Percentiles rank a stretch among this genome's conserved stretches.
These are phyloP conservation scores for Peromyscus polionotus DNA, from an alignment of 2,113 vertebrate species.

Conservation along the genomic window DNA sequence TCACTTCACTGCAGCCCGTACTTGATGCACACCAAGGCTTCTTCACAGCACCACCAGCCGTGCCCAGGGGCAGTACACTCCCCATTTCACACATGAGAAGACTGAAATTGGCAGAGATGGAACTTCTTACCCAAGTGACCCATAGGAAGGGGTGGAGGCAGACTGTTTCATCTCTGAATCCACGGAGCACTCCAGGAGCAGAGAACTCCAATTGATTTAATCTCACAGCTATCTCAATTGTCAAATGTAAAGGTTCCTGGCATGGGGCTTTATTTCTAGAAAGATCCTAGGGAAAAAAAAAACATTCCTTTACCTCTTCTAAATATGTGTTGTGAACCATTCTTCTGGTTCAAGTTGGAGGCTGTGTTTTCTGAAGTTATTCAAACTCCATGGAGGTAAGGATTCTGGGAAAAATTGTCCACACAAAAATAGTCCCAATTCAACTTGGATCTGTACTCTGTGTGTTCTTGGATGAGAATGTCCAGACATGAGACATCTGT, in stretches of 20 bases:
- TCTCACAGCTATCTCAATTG: not conserved
- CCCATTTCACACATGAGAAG: not conserved
- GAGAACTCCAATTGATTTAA: not conserved
- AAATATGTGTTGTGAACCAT: not conserved
- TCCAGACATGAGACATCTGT: not conserved
- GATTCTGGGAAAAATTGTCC: not conserved
- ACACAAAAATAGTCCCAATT: not conserved
- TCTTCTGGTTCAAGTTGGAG: not conserved
- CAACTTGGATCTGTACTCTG: not conserved
- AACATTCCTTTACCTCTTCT: not conserved
- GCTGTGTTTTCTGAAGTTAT: not conserved
- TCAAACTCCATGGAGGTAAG: not conserved
- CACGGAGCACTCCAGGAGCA: no score
- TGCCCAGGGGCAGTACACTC: rapidly evolving
- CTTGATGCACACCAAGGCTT: rapidly evolving
- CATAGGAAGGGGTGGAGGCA: not conserved
- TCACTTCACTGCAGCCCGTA: no score
- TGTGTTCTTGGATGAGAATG: not conserved
- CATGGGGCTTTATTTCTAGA: not conserved
- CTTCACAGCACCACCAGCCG: rapidly evolving
- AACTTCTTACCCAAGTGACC: not conserved
- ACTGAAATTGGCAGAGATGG: not conserved
- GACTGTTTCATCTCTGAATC: no score
- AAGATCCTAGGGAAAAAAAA: not conserved
- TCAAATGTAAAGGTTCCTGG: not conserved